phyloP scores from a whole-genome alignment of 2,113 vertebrate genomes.

The Carassius auratus region DNA sequence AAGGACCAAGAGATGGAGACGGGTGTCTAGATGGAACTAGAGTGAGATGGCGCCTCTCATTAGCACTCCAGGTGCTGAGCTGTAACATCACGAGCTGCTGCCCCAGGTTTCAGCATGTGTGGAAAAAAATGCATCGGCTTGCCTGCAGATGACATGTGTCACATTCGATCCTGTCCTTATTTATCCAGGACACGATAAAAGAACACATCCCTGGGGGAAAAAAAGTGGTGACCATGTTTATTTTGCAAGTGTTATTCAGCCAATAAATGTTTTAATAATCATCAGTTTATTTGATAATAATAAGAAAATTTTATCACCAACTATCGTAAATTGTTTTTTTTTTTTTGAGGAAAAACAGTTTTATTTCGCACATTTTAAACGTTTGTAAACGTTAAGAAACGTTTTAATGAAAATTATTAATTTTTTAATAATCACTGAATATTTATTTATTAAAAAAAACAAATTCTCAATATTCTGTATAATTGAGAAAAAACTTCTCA shows the following conservation, averaged over 20 bases:
- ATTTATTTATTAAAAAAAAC: background rate
- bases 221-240: background rate
- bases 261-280: background rate
- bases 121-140: background rate
- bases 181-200: background rate
- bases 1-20: conserved; percentile 9
- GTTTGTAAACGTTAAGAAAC: background rate
- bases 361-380: background rate
- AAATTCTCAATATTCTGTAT: background rate
- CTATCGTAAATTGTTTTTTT: background rate
- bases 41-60: conserved; percentile 23
- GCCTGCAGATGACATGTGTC: conserved; percentile 10
- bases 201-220: background rate
- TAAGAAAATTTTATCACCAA: background rate
- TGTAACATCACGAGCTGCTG: background rate
- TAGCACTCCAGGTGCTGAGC: conserved; percentile 8
- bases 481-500: background rate
- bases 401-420: background rate
- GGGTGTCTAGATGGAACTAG: no score
- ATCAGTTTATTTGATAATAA: background rate
- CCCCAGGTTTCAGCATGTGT: background rate
- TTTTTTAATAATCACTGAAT: background rate
- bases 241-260: background rate
- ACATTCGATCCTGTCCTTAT: background rate
- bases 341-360: background rate